Conservation (phyloP, 2,113 vertebrate species). For the Scartelaos histophorus region DNA sequence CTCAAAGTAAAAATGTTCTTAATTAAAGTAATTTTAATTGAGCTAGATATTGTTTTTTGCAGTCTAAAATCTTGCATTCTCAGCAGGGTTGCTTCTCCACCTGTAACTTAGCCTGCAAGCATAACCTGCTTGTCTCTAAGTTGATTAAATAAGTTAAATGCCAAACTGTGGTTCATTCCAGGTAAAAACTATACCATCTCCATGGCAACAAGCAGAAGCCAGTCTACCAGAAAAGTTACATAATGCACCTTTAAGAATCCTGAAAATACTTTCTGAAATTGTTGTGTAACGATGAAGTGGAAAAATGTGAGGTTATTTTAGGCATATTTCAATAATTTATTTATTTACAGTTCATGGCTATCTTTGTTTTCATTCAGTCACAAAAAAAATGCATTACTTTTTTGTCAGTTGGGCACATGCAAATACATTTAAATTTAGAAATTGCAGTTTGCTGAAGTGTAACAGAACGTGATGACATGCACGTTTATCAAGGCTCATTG, state of each 20-base stretch:
- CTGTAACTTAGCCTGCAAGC: too few relatives aligned
- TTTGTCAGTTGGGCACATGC: neutral
- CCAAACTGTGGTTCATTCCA: too few relatives aligned
- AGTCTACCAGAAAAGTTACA: too few relatives aligned
- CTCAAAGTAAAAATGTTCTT: too few relatives aligned
- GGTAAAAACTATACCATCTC: too few relatives aligned
- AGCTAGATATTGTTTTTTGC: too few relatives aligned
- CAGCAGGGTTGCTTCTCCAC: too few relatives aligned
- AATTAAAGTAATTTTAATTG: too few relatives aligned
- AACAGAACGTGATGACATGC: neutral
- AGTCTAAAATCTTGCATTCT: too few relatives aligned
- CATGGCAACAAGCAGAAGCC: too few relatives aligned
- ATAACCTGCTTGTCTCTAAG: too few relatives aligned
- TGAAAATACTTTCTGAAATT: neutral
- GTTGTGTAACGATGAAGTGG: neutral
- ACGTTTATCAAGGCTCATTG: constrained; percentile 34
- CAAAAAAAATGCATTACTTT: neutral
- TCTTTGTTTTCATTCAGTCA: neutral
- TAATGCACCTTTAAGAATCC: neutral
- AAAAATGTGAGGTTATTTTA: neutral
- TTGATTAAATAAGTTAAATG: too few relatives aligned
- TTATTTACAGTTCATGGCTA: neutral
- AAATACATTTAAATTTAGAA: neutral
- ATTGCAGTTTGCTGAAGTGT: neutral
- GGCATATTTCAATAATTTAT: neutral